Evolutionary conservation across 2,113 vertebrate genomes (phyloP).

Genomic region (Motacilla alba): DNA sequence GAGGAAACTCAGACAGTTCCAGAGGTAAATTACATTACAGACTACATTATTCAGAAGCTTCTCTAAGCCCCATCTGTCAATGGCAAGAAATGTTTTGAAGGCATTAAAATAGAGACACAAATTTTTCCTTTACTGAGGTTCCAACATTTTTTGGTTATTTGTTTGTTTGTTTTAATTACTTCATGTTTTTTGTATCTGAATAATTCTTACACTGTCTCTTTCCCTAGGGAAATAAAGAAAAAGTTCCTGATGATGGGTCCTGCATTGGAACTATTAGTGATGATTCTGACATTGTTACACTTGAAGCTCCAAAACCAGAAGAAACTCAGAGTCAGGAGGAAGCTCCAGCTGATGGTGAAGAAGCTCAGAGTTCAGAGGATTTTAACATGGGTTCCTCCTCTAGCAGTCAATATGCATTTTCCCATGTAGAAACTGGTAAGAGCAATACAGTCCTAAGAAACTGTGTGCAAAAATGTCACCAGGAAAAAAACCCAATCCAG

Average conservation of each 20-base stretch:
- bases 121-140: not conserved
- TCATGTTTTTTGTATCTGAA: not conserved
- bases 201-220: not conserved
- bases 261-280: conserved; percentile 84
- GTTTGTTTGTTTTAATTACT: not conserved
- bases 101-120: not conserved
- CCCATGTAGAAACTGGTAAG: conserved; percentile 85
- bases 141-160: not conserved
- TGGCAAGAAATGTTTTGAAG: not conserved
- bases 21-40: conserved; percentile 69
- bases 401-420: conserved; percentile 93
- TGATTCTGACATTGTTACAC: conserved; percentile 93
- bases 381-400: conserved; percentile 89
- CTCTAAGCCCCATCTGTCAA: not conserved
- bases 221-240: conserved; percentile 62
- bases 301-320: conserved; percentile 80
- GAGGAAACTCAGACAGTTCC: conserved; percentile 51
- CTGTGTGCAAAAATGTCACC: not conserved
- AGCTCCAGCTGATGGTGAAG: conserved; percentile 50
- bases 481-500: accelerated
- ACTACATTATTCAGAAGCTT: not conserved
- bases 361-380: conserved; percentile 59
- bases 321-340: conserved; percentile 75
- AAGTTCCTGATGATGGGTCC: conserved; percentile 66
- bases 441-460: not conserved